Percentiles rank a stretch among this genome's conserved stretches.
These are phyloP conservation scores for Ailuropoda melanoleuca DNA, from an alignment of 2,113 vertebrate genomes.

Conservation along the genomic window DNA sequence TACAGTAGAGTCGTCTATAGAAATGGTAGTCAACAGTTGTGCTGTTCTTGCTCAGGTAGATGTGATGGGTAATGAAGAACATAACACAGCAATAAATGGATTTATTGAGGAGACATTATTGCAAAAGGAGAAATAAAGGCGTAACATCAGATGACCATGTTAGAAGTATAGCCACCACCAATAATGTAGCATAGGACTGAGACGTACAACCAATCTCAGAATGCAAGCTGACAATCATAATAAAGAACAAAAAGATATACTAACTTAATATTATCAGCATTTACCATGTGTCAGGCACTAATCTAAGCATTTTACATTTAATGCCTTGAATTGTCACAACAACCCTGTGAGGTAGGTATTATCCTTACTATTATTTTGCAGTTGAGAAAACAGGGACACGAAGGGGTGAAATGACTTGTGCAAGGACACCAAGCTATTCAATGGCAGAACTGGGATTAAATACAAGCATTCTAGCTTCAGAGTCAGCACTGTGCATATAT, in stretches of 20 bases:
- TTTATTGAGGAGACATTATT: neutral
- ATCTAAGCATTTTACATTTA: conserved; percentile 35
- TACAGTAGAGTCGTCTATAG: neutral
- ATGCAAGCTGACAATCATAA: neutral
- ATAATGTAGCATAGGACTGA: neutral
- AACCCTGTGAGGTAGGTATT: neutral
- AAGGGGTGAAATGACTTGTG: conserved; percentile 9
- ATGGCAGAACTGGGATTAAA: neutral
- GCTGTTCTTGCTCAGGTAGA: neutral
- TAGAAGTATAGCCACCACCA: neutral
- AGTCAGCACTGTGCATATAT: neutral
- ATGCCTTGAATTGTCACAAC: neutral
- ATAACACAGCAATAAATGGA: neutral
- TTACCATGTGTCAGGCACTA: conserved; percentile 2
- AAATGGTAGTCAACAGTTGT: neutral
- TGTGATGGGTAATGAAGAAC: neutral
- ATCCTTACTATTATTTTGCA: conserved; percentile 2
- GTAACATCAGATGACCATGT: neutral
- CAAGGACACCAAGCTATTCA: neutral
- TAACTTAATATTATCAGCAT: conserved; percentile 10
- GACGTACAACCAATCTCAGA: neutral
- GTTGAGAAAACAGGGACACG: conserved; percentile 19
- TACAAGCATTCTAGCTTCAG: neutral
- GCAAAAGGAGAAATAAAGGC: neutral
- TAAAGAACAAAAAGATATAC: conserved; percentile 31